These are phyloP conservation scores for Toxostoma redivivum DNA, from an alignment of 2,113 vertebrate genomes.

Conservation along the genomic window DNA sequence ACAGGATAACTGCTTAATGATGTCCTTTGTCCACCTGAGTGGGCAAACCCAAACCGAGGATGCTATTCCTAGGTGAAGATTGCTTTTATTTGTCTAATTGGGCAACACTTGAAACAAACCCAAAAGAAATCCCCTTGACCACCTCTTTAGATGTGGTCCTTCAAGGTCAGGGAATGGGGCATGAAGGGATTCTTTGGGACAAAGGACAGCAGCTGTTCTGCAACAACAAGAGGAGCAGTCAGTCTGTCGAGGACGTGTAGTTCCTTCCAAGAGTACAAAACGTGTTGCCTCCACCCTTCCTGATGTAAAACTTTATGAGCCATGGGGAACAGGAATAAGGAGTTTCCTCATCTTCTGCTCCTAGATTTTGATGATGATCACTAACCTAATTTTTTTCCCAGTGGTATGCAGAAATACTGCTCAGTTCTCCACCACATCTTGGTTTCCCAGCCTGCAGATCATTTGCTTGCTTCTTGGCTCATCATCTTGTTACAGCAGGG, in stretches of 20 bases:
- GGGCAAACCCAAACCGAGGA: background rate
- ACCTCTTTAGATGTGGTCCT: background rate
- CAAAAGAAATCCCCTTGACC: background rate
- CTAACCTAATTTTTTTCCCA: background rate
- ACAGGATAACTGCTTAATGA: background rate
- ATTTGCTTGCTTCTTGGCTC: background rate
- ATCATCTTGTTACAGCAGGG: background rate
- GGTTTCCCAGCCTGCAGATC: background rate
- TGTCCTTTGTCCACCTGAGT: background rate
- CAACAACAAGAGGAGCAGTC: background rate
- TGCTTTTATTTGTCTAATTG: background rate
- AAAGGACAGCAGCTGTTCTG: background rate
- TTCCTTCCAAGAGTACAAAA: conserved; percentile 45
- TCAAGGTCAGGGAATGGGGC: background rate
- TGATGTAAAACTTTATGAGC: background rate
- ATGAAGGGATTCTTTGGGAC: background rate
- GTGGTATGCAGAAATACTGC: background rate
- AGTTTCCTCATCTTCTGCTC: conserved; percentile 22
- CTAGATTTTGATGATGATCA: background rate
- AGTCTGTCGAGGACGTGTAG: background rate
- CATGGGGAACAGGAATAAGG: background rate
- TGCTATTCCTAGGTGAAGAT: background rate
- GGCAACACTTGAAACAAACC: background rate
- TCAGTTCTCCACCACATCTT: background rate
- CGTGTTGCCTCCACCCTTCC: background rate